Percentiles rank a stretch among this genome's conserved stretches.
Evolutionary conservation across 2,113 vertebrate species (phyloP).

Genomic region (Pterophyllum scalare): DNA sequence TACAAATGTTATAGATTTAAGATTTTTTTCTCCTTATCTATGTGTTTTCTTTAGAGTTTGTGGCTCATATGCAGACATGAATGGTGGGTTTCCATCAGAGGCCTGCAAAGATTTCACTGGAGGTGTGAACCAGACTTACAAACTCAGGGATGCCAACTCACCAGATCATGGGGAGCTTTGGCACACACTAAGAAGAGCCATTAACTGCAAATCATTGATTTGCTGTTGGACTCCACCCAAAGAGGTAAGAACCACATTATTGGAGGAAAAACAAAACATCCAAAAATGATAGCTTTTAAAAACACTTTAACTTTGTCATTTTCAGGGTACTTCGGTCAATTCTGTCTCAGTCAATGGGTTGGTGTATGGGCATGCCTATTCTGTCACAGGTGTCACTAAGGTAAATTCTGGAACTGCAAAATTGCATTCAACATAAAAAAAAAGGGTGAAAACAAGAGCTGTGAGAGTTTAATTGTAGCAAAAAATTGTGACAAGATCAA

Average conservation of each 20-base stretch:
- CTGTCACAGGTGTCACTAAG: constrained; percentile 54
- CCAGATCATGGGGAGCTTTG: constrained; percentile 14
- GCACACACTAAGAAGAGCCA: constrained; percentile 19
- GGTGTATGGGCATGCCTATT: constrained; percentile 52
- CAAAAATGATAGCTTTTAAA: too few relatives aligned
- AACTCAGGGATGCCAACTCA: background rate
- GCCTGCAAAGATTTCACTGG: constrained; percentile 62
- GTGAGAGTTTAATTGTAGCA: too few relatives aligned
- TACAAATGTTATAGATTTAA: background rate
- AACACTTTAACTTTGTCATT: too few relatives aligned
- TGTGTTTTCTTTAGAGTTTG: constrained; percentile 45
- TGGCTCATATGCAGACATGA: constrained; percentile 48
- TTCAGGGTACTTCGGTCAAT: constrained; percentile 13
- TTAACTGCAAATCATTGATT: constrained; percentile 36
- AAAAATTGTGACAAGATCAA: too few relatives aligned
- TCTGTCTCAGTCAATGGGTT: constrained; percentile 13
- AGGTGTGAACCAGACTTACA: constrained; percentile 35
- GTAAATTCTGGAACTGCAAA: background rate
- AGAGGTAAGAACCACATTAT: background rate
- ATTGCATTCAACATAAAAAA: rapidly evolving
- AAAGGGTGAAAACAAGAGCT: too few relatives aligned
- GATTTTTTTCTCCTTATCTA: background rate
- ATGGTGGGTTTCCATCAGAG: constrained; percentile 32
- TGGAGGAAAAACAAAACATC: background rate
- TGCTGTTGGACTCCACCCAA: constrained; percentile 31